These are phyloP conservation scores for Nettapus auritus DNA, from an alignment of 2,113 vertebrate species.

Conservation along the genomic window DNA sequence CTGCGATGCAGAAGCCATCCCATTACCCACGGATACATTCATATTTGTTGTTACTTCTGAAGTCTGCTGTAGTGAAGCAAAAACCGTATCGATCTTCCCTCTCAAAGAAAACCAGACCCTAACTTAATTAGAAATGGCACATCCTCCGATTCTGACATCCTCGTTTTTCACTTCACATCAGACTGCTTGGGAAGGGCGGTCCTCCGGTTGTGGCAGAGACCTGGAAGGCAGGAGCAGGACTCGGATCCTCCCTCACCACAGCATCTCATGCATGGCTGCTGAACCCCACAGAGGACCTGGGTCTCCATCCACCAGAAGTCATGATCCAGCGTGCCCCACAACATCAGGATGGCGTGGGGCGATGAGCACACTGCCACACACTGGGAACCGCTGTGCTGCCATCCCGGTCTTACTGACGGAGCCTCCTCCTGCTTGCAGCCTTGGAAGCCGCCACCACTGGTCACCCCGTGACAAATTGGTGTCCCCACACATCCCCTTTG, in stretches of 20 bases:
- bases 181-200: background rate
- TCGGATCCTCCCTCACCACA: background rate
- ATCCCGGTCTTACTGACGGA: too few species aligned
- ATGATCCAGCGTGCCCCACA: background rate
- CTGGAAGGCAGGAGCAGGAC: background rate
- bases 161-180: background rate
- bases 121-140: background rate
- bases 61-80: background rate
- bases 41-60: background rate
- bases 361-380: background rate
- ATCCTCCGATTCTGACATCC: background rate
- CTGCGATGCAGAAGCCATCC: background rate
- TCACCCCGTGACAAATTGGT: too few species aligned
- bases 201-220: background rate
- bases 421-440: too few species aligned
- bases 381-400: background rate
- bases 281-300: background rate
- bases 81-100: background rate
- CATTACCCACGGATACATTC: accelerated
- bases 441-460: too few species aligned
- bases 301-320: background rate
- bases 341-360: background rate
- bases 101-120: background rate
- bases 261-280: accelerated
- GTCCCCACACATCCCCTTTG: background rate